These are phyloP conservation scores for Drosophila elegans DNA, from an alignment of 1,140 invertebrate genomes.

Conservation along the genomic window DNA sequence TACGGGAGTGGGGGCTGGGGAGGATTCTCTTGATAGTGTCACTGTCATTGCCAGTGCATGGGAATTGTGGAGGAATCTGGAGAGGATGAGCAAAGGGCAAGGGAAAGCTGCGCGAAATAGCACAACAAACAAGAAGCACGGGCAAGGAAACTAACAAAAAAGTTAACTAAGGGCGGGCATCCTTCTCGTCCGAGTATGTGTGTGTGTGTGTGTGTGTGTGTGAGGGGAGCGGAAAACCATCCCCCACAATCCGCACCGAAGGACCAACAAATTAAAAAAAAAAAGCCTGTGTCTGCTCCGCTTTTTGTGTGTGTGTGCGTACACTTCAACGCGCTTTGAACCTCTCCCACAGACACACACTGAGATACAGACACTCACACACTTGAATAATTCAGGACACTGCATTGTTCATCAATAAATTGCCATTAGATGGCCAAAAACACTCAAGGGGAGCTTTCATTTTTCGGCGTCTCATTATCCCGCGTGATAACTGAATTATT, in stretches of 20 bases:
- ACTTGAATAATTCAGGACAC: constrained; percentile 69
- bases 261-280: constrained; percentile 62
- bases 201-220: not conserved
- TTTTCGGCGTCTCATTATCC: constrained; percentile 55
- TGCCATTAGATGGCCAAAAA: constrained; percentile 29
- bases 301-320: constrained; percentile 25
- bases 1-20: not conserved
- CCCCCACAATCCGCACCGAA: constrained; percentile 45
- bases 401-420: constrained; percentile 56
- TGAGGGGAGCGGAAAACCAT: constrained; percentile 45
- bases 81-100: not conserved
- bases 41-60: constrained; percentile 75
- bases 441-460: constrained; percentile 41
- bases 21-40: constrained; percentile 68
- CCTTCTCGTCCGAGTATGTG: not conserved
- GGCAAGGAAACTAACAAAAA: constrained; percentile 73
- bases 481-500: constrained; percentile 60
- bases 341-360: constrained; percentile 25
- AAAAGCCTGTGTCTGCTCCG: constrained; percentile 30
- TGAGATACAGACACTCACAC: constrained; percentile 11
- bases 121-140: constrained; percentile 71
- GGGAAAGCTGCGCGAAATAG: constrained; percentile 65
- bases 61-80: constrained; percentile 40
- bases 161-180: constrained; percentile 73
- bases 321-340: constrained; percentile 65